Percentiles rank a stretch among this genome's conserved stretches.
phyloP scores from a whole-genome alignment of 2,797 vertebrate species.

The Pelochelys cantorii region DNA sequence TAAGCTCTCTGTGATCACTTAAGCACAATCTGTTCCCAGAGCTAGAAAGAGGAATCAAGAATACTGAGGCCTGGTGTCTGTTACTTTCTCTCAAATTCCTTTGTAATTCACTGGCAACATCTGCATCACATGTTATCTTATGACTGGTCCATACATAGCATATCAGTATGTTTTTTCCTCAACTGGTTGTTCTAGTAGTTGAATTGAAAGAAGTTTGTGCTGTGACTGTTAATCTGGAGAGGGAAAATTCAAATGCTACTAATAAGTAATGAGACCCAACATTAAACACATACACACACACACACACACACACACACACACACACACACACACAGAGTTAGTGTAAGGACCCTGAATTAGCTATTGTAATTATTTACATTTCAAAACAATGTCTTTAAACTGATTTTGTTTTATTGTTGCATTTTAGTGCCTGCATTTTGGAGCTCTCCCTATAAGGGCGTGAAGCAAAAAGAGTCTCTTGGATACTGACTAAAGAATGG shows the following conservation, averaged over 20 bases:
- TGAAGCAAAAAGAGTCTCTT: not conserved
- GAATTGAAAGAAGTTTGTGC: not conserved
- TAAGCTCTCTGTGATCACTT: not conserved
- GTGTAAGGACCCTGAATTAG: not conserved
- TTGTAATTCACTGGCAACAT: not conserved
- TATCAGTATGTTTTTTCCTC: not conserved
- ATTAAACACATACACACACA: too few species aligned
- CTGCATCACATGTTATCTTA: not conserved
- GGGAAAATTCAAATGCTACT: slow-evolving; percentile 30
- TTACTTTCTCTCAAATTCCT: not conserved
- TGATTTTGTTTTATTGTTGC: not conserved
- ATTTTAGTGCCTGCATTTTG: not conserved
- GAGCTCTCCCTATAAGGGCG: not conserved
- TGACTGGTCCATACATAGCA: not conserved
- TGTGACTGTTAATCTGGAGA: not conserved
- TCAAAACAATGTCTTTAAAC: not conserved
- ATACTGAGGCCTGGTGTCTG: too few species aligned
- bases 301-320: too few species aligned
- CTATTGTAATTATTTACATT: not conserved
- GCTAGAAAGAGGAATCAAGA: not conserved
- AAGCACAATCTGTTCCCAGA: not conserved
- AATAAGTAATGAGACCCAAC: not conserved
- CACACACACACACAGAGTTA: not conserved
- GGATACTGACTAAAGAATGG: not conserved
- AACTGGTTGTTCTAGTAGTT: not conserved